Evolutionary conservation across 2,113 vertebrate species (phyloP).

Genomic region (Austrofundulus limnaeus): DNA sequence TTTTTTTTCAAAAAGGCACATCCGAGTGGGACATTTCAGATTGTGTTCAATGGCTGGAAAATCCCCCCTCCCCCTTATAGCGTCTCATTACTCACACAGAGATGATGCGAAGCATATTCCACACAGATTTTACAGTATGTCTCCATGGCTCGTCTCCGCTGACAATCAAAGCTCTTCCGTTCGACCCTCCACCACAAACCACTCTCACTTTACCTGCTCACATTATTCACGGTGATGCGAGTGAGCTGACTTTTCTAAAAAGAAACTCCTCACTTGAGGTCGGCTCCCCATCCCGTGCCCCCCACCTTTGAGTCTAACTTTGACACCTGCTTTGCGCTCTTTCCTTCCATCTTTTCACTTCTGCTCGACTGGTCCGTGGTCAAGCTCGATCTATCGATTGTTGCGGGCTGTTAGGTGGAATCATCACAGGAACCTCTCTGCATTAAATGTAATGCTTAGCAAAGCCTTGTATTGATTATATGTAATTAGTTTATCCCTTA

Average conservation of each 20-base stretch:
- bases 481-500: constrained; percentile 64
- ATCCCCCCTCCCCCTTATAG: constrained; percentile 46
- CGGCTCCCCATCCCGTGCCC: neutral
- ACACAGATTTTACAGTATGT: constrained; percentile 57
- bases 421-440: constrained; percentile 57
- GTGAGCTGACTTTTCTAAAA: constrained; percentile 24
- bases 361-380: constrained; percentile 55
- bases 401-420: constrained; percentile 46
- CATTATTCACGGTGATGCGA: constrained; percentile 9
- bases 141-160: constrained; percentile 50
- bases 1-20: constrained; percentile 9
- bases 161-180: constrained; percentile 55
- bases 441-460: constrained; percentile 57
- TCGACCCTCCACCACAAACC: constrained; percentile 44
- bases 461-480: constrained; percentile 67
- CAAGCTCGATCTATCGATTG: constrained; percentile 55
- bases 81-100: constrained; percentile 62
- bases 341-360: constrained; percentile 55
- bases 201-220: neutral
- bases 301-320: constrained; percentile 58
- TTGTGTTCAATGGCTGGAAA: constrained; percentile 61
- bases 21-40: constrained; percentile 43
- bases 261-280: constrained; percentile 12
- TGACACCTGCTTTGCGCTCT: constrained; percentile 51
- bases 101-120: constrained; percentile 64